Conservation (phyloP, 2,113 vertebrate genomes). For the Zosterops hypoxanthus region DNA sequence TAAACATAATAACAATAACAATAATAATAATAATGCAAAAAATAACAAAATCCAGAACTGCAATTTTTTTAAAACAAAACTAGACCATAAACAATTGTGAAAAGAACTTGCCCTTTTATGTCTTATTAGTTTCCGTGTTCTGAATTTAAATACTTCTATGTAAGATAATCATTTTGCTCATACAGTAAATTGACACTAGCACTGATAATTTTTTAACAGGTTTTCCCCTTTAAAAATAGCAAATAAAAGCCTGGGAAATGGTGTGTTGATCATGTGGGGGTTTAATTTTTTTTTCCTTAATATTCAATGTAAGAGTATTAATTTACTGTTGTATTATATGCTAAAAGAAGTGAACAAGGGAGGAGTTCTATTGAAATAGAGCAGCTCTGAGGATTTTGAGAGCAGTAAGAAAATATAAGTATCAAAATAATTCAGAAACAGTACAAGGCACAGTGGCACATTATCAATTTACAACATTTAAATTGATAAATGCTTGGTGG, state of each 20-base stretch:
- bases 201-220: neutral
- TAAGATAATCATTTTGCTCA: neutral
- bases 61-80: neutral
- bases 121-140: neutral
- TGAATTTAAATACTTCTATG: neutral
- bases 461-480: conserved; percentile 95
- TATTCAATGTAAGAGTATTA: conserved; percentile 54
- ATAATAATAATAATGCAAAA: neutral
- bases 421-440: conserved; percentile 85
- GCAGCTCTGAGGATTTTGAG: conserved; percentile 68
- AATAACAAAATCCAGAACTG: neutral
- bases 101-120: neutral
- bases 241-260: neutral
- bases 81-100: neutral
- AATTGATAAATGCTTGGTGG: conserved; percentile 91
- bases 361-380: conserved; percentile 63
- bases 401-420: conserved; percentile 78
- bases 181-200: neutral
- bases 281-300: neutral
- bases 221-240: neutral
- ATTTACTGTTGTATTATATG: conserved; percentile 42
- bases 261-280: neutral
- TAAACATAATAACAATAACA: neutral
- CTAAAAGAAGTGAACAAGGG: conserved; percentile 61
- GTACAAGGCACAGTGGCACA: conserved; percentile 83